Evolutionary conservation across 2,113 vertebrate species (phyloP).

Genomic region (Chionis minor): DNA sequence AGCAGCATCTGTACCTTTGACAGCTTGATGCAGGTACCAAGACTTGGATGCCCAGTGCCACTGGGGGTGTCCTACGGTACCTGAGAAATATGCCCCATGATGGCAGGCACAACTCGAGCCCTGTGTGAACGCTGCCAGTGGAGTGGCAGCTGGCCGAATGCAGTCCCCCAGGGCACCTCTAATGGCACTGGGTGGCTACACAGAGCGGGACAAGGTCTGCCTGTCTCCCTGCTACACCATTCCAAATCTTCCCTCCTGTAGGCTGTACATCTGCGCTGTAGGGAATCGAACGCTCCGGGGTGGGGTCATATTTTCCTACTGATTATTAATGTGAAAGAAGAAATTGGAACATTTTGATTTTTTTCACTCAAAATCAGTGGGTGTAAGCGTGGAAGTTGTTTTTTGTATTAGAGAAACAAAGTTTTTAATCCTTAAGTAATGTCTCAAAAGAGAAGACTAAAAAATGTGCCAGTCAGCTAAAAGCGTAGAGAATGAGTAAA

Average conservation of each 20-base stretch:
- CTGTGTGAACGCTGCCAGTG: neutral
- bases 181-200: neutral
- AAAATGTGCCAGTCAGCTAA: neutral
- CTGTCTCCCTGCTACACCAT: rapidly evolving
- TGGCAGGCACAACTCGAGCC: neutral
- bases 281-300: rapidly evolving
- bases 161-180: neutral
- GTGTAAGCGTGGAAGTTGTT: neutral
- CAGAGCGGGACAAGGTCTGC: neutral
- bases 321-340: neutral
- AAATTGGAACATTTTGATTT: neutral
- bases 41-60: neutral
- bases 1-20: neutral
- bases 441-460: neutral
- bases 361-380: neutral
- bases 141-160: neutral
- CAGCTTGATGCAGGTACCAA: neutral
- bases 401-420: neutral
- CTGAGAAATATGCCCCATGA: neutral
- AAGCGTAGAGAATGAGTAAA: neutral
- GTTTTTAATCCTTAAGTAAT: neutral
- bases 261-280: rapidly evolving
- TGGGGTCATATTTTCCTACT: neutral
- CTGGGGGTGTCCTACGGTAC: neutral
- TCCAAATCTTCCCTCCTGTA: neutral